Evolutionary conservation across 92 coral and sea anemone species (phyloP).

Genomic region (Phenganax marumi): DNA sequence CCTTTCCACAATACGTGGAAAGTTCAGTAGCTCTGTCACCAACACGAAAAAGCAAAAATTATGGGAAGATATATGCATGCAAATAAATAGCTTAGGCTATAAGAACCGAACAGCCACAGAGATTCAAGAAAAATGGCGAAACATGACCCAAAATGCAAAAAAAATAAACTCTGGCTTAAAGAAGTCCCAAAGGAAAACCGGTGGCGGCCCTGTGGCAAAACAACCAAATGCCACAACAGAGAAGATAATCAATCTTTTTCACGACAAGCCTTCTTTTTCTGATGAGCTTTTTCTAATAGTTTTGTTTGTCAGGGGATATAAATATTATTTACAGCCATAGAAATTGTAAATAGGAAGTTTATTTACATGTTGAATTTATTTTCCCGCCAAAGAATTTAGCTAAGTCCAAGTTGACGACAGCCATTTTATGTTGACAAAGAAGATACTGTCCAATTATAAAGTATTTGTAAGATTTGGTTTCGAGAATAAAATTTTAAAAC

Average conservation of each 20-base stretch:
- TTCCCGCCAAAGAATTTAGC: neutral
- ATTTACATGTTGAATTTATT: slow-evolving; percentile 1
- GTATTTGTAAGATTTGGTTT: neutral
- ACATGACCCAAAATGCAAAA: neutral
- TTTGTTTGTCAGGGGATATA: neutral
- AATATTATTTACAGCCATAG: neutral
- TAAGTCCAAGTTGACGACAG: neutral
- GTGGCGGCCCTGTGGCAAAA: slow-evolving; percentile 2
- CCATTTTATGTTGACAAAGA: neutral
- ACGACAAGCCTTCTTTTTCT: slow-evolving; percentile 18
- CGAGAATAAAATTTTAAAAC: no score
- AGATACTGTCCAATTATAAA: neutral
- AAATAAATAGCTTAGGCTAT: slow-evolving; percentile 4
- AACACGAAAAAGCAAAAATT: slow-evolving; percentile 1
- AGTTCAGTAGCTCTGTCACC: neutral
- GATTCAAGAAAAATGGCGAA: slow-evolving; percentile 10
- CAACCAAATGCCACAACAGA: slow-evolving; percentile 4
- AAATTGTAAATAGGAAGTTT: neutral
- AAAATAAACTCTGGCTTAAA: neutral
- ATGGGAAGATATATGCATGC: neutral
- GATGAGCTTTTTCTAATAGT: neutral
- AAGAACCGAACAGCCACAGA: neutral
- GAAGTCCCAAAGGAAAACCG: neutral
- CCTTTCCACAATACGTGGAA: neutral
- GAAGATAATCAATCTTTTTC: neutral